phyloP scores from a whole-genome alignment of 2,113 vertebrate genomes.

The Egretta garzetta region DNA sequence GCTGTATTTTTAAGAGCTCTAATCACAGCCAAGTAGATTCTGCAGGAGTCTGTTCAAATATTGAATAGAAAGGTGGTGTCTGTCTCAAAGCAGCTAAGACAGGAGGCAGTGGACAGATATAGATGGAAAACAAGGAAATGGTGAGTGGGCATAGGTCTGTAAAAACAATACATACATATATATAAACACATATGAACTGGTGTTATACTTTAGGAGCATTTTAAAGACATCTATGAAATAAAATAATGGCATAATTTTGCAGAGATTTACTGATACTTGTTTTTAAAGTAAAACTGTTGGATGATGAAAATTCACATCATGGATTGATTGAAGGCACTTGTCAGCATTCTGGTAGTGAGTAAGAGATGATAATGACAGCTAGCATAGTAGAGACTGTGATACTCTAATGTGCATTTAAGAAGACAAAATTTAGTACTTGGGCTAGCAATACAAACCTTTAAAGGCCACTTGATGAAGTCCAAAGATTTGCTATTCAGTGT shows the following conservation, averaged over 20 bases:
- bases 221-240: background rate
- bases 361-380: background rate
- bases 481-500: background rate
- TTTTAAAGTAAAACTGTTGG: background rate
- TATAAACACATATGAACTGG: background rate
- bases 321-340: background rate
- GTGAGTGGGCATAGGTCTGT: background rate
- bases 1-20: constrained; percentile 5
- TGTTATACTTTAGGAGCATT: background rate
- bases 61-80: background rate
- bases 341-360: background rate
- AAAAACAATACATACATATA: background rate
- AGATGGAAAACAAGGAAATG: background rate
- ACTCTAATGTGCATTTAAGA: background rate
- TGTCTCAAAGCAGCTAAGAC: background rate
- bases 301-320: background rate
- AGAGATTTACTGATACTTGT: background rate
- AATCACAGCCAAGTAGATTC: background rate
- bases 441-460: background rate
- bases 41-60: background rate
- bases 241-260: background rate
- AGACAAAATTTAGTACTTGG: background rate
- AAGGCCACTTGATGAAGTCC: background rate
- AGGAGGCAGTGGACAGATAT: background rate
- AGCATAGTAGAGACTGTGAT: background rate